Conservation (phyloP, 2,888 invertebrate genomes). For the Lysandra coridon region DNA sequence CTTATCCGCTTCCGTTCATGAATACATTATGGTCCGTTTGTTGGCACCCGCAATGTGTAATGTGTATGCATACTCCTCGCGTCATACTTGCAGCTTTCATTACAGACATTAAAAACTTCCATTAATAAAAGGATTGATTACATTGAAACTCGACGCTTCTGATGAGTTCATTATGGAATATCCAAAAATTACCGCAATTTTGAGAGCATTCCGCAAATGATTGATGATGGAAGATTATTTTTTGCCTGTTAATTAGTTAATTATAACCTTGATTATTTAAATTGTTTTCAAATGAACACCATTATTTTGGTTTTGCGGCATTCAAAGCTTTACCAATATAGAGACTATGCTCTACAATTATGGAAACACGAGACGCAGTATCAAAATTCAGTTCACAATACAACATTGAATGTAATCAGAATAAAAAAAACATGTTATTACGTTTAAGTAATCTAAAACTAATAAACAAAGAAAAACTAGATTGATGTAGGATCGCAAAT, state of each 20-base stretch:
- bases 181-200: slow-evolving; percentile 4
- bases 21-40: slow-evolving; percentile 31
- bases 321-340: no score
- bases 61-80: slow-evolving; percentile 48
- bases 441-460: no score
- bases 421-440: no score
- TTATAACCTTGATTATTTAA: not conserved
- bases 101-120: slow-evolving; percentile 75
- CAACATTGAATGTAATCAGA: no score
- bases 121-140: slow-evolving; percentile 47
- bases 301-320: no score
- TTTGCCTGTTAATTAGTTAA: not conserved
- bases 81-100: slow-evolving; percentile 76
- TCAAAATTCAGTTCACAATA: no score
- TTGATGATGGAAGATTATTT: not conserved
- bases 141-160: slow-evolving; percentile 7
- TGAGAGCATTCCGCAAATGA: not conserved
- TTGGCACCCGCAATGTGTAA: slow-evolving; percentile 49
- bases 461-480: not conserved
- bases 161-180: slow-evolving; percentile 1
- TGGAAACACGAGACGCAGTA: no score
- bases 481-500: not conserved
- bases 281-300: not conserved
- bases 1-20: slow-evolving; percentile 27
- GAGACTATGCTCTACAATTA: no score